A percentile compares a stretch with the other conserved stretches of the same genome.
Conservation (phyloP, 2,888 invertebrate species). For the Boloria selene region DNA sequence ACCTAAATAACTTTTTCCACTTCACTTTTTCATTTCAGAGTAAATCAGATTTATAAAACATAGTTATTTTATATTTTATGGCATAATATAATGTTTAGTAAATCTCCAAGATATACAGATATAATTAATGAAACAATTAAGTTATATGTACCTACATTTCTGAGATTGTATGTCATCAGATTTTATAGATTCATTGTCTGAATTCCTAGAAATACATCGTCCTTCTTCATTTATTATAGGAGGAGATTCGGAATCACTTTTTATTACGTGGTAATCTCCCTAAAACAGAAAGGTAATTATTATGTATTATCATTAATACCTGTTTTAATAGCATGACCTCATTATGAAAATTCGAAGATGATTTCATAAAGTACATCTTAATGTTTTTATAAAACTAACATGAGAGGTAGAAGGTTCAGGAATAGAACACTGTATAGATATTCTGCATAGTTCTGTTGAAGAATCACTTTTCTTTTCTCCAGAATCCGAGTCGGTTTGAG, state of each 20-base stretch:
- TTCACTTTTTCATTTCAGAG: too few species aligned
- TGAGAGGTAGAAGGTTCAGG: constrained; percentile 61
- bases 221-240: constrained; percentile 69
- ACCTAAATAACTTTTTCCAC: too few species aligned
- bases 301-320: background rate
- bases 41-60: too few species aligned
- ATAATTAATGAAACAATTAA: background rate
- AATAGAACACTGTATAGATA: constrained; percentile 69
- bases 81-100: too few species aligned
- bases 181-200: constrained; percentile 64
- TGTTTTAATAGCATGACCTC: constrained; percentile 2
- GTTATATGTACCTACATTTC: constrained; percentile 60
- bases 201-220: constrained; percentile 45
- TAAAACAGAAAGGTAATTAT: constrained; percentile 10
- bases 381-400: constrained; percentile 42
- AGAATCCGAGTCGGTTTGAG: constrained; percentile 69
- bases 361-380: background rate
- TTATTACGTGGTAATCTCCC: constrained; percentile 56
- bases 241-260: constrained; percentile 66
- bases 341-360: background rate
- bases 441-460: constrained; percentile 70
- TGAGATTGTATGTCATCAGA: constrained; percentile 71
- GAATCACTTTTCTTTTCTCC: constrained; percentile 67
- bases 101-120: too few species aligned
- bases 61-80: too few species aligned